phyloP scores from a whole-genome alignment of 92 coral and sea anemone species.

The Desmophyllum pertusum region DNA sequence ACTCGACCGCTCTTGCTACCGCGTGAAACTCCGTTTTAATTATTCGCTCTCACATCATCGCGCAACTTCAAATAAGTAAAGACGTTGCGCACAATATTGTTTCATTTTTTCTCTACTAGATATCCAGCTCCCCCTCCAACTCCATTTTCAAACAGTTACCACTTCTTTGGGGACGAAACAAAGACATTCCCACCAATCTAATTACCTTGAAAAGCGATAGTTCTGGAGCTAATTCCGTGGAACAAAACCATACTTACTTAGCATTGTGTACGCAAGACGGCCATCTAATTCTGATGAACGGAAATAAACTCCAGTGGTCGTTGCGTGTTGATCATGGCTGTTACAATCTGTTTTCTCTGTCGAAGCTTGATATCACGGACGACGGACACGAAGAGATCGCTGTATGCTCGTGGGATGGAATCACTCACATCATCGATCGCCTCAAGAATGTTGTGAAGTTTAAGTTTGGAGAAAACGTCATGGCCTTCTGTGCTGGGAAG shows the following conservation, averaged over 20 bases:
- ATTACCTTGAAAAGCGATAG: slow-evolving; percentile 25
- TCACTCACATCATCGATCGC: slow-evolving; percentile 81
- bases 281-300: slow-evolving; percentile 64
- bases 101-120: neutral
- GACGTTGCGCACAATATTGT: too few species aligned
- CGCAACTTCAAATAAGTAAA: neutral
- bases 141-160: slow-evolving; percentile 32
- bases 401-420: slow-evolving; percentile 87
- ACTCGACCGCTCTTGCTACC: too few species aligned
- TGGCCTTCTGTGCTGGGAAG: slow-evolving; percentile 87
- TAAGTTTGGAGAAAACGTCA: slow-evolving; percentile 79
- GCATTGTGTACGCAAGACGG: slow-evolving; percentile 90
- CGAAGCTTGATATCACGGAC: slow-evolving; percentile 85
- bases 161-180: slow-evolving; percentile 43
- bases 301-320: slow-evolving; percentile 81
- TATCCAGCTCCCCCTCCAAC: slow-evolving; percentile 13
- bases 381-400: slow-evolving; percentile 88
- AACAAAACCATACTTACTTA: slow-evolving; percentile 25
- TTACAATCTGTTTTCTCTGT: slow-evolving; percentile 75
- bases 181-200: slow-evolving; percentile 69
- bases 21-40: too few species aligned
- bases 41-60: too few species aligned
- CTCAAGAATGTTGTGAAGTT: slow-evolving; percentile 86
- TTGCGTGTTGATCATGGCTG: slow-evolving; percentile 60
- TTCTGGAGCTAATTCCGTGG: neutral